Conservation (phyloP, 2,888 invertebrate species). For the Dusona sp. region DNA sequence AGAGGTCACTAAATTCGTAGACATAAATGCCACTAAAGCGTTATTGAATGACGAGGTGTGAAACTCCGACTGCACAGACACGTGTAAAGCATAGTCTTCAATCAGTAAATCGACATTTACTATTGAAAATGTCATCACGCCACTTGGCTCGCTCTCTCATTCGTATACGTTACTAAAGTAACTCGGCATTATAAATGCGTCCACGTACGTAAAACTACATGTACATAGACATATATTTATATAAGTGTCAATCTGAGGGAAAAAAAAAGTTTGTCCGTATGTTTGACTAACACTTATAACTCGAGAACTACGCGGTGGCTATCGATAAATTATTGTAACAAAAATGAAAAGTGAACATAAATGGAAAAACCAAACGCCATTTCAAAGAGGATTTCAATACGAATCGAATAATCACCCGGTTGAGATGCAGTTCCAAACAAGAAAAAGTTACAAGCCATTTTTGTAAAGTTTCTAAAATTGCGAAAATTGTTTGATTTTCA, state of each 20-base stretch:
- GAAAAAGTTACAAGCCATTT: neutral
- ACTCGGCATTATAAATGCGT: neutral
- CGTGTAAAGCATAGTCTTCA: slow-evolving; percentile 18
- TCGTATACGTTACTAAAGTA: neutral
- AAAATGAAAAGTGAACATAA: neutral
- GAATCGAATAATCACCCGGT: neutral
- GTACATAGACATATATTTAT: no score
- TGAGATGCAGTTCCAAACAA: neutral
- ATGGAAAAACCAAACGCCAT: neutral
- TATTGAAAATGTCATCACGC: slow-evolving; percentile 59
- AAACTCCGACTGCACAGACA: slow-evolving; percentile 1
- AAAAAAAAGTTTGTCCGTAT: neutral
- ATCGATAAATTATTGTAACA: no score
- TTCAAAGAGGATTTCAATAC: neutral
- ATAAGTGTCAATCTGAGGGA: neutral
- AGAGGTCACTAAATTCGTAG: slow-evolving; percentile 34
- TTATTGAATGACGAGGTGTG: slow-evolving; percentile 50
- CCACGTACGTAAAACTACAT: neutral
- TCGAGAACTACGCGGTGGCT: no score
- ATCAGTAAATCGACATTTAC: slow-evolving; percentile 60
- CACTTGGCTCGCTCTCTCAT: slow-evolving; percentile 24
- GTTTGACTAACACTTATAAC: neutral
- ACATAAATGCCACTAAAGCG: neutral
- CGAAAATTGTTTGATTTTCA: no score
- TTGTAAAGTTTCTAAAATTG: neutral